phyloP scores from a whole-genome alignment of 2,113 vertebrate genomes.

The Coracopsis vasa region DNA sequence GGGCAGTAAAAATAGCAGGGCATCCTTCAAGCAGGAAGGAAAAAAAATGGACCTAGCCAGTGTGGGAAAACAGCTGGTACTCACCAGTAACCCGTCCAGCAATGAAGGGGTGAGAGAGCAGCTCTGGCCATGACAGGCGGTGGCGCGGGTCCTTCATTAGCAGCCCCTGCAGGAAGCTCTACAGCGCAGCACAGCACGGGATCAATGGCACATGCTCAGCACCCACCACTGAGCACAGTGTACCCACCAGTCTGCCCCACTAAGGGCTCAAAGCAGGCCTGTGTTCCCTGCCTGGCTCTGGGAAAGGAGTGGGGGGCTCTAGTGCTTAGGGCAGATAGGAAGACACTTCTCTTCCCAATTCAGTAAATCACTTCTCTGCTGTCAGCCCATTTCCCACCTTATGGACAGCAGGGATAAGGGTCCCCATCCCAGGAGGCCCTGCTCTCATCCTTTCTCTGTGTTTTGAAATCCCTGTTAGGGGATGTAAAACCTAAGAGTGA shows the following conservation, averaged over 20 bases:
- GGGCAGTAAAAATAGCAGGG: not conserved
- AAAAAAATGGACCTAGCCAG: not conserved
- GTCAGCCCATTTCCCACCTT: not conserved
- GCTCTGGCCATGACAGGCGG: conserved; percentile 90
- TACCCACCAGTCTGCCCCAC: not conserved
- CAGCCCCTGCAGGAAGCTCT: conserved; percentile 94
- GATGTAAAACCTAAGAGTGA: not conserved
- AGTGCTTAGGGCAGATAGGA: not conserved
- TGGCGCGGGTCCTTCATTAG: conserved; percentile 89
- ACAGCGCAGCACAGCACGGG: not conserved
- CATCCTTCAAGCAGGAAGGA: not conserved
- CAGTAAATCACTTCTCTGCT: not conserved
- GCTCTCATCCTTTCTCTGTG: not conserved
- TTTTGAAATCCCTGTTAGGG: not conserved
- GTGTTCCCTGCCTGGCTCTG: not conserved
- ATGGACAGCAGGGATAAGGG: not conserved
- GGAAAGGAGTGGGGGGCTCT: not conserved
- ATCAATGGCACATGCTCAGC: not conserved
- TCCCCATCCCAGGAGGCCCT: not conserved
- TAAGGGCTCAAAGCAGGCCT: not conserved
- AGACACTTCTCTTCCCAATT: not conserved
- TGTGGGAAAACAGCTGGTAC: not conserved
- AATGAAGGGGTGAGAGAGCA: conserved; percentile 92
- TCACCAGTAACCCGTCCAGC: conserved; percentile 86
- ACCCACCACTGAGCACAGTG: not conserved